Conservation (phyloP, 2,888 invertebrate species). For the Lasioglossum zephyrum region DNA sequence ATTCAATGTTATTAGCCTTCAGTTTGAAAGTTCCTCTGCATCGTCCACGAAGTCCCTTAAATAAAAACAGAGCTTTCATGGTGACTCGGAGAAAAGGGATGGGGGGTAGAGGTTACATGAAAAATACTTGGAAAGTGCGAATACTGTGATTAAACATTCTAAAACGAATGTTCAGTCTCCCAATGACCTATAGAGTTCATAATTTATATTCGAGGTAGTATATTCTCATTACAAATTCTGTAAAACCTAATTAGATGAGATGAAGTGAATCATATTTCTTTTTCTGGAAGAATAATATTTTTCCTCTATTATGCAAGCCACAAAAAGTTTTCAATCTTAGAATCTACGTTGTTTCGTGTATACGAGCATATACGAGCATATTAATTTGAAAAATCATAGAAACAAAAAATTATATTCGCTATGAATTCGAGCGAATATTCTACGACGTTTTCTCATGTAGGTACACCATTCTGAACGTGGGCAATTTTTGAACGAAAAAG, state of each 20-base stretch:
- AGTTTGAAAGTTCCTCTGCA: constrained; percentile 28
- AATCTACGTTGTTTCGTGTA: no score
- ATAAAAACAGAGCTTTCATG: constrained; percentile 29
- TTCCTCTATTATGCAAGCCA: no score
- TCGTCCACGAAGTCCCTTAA: constrained; percentile 7
- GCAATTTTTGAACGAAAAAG: no score
- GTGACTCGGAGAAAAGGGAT: not conserved
- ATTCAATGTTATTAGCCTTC: constrained; percentile 53
- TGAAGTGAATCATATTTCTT: not conserved
- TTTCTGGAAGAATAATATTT: no score
- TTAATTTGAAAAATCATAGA: no score
- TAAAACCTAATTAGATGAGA: not conserved
- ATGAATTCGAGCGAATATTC: no score
- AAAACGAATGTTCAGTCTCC: not conserved
- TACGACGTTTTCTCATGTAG: not conserved
- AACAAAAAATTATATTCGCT: no score
- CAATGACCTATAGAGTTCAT: not conserved
- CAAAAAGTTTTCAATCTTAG: no score
- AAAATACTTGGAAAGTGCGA: not conserved
- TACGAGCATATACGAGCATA: no score
- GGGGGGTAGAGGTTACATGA: not conserved
- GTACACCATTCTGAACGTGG: not conserved
- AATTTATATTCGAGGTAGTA: not conserved
- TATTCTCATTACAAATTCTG: not conserved
- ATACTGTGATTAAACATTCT: not conserved